These are phyloP conservation scores for Neogale vison DNA, from an alignment of 2,113 vertebrate genomes.

Conservation along the genomic window DNA sequence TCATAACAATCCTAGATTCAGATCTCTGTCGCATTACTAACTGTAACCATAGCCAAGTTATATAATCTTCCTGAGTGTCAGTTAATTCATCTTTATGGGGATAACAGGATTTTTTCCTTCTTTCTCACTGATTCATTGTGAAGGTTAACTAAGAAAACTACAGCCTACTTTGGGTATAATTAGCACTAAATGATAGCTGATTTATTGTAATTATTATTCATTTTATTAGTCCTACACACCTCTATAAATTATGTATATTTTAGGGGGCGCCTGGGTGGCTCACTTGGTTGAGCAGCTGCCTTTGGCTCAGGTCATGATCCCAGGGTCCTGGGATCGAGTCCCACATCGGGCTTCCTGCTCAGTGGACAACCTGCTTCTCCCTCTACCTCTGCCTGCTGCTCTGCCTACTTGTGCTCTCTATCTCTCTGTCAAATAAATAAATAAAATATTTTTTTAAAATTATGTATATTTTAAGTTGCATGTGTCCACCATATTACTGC, in stretches of 20 bases:
- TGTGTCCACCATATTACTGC: background rate
- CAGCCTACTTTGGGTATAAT: background rate
- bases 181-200: background rate
- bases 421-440: too few relatives aligned
- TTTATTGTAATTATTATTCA: background rate
- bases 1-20: background rate
- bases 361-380: too few relatives aligned
- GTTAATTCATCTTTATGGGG: background rate
- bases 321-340: too few relatives aligned
- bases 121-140: background rate
- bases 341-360: too few relatives aligned
- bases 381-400: too few relatives aligned
- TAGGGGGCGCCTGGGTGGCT: background rate
- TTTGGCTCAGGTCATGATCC: too few relatives aligned
- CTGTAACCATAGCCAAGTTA: background rate
- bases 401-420: too few relatives aligned
- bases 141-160: constrained; percentile 5
- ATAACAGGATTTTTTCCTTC: background rate
- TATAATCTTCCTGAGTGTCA: background rate
- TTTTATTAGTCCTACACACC: background rate
- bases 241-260: background rate
- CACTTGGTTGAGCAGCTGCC: too few relatives aligned
- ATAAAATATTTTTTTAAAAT: background rate
- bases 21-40: background rate
- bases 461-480: constrained; percentile 8